Percentiles rank a stretch among this genome's conserved stretches.
phyloP scores from a whole-genome alignment of 2,113 vertebrate species.

The Leucoraja erinaceus region DNA sequence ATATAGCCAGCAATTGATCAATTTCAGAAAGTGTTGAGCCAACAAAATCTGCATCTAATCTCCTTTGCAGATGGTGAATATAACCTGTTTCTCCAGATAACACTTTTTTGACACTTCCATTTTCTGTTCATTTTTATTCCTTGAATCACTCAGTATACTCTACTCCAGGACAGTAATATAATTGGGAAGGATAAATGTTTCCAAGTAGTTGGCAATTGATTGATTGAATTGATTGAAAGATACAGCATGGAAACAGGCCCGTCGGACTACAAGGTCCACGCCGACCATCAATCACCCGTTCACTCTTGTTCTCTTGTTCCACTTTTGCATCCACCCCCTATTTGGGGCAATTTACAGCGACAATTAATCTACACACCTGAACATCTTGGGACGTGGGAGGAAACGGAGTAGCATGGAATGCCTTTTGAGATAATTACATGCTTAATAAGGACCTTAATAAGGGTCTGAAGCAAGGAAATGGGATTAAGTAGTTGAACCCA shows the following conservation, averaged over 20 bases:
- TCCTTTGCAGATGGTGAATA: not conserved
- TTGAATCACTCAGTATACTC: not conserved
- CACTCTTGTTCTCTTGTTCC: too few relatives aligned
- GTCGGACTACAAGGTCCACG: too few relatives aligned
- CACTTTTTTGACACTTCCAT: not conserved
- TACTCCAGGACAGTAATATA: not conserved
- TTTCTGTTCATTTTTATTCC: not conserved
- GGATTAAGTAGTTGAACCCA: not conserved
- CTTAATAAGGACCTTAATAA: not conserved
- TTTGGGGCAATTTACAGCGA: too few relatives aligned
- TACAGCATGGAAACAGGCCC: too few relatives aligned
- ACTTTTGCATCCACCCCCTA: too few relatives aligned
- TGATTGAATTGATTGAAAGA: too few relatives aligned
- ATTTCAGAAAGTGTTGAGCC: not conserved
- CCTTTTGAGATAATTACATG: too few relatives aligned
- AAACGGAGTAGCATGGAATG: not conserved
- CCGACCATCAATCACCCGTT: too few relatives aligned
- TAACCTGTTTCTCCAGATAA: not conserved
- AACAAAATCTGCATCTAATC: not conserved
- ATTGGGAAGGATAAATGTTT: not conserved
- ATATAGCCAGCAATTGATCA: not conserved
- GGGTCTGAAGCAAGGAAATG: not conserved
- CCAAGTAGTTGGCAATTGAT: not conserved
- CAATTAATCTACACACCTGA: too few relatives aligned
- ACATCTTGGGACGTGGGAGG: too few relatives aligned